Conservation (phyloP, 2,888 invertebrate genomes). For the Micoletzkya japonica region DNA sequence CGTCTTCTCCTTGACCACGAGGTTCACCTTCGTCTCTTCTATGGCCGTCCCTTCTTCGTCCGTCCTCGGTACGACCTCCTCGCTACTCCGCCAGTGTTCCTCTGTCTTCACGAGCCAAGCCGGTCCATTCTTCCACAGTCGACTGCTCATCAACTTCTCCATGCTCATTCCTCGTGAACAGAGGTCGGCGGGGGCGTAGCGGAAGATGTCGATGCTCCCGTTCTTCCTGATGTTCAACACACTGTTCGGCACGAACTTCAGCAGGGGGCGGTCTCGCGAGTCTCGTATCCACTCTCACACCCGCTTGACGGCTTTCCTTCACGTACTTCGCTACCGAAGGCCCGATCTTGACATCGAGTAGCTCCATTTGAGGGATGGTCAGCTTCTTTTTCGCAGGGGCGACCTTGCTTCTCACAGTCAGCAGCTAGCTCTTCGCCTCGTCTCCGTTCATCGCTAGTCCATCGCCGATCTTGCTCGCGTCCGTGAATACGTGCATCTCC, state of each 20-base stretch:
- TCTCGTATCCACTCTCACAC: constrained; percentile 31
- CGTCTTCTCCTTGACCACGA: too few species aligned
- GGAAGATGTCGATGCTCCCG: constrained; percentile 1
- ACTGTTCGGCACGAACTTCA: constrained; percentile 10
- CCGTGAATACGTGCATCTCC: constrained; percentile 25
- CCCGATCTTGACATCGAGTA: constrained; percentile 29
- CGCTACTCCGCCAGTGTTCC: constrained; percentile 10
- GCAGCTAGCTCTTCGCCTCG: not conserved
- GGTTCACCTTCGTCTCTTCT: too few species aligned
- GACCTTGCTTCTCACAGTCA: constrained; percentile 27
- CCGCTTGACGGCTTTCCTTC: constrained; percentile 1
- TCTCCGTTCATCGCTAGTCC: constrained; percentile 2
- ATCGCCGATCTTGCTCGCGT: constrained; percentile 22
- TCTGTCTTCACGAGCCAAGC: not conserved
- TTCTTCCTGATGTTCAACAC: not conserved
- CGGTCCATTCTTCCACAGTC: constrained; percentile 28
- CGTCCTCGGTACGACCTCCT: too few species aligned
- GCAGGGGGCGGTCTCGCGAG: not conserved
- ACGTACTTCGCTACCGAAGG: not conserved
- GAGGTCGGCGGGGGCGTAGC: constrained; percentile 60
- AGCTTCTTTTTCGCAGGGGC: constrained; percentile 12
- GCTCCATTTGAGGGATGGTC: constrained; percentile 36
- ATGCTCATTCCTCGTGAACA: constrained; percentile 44
- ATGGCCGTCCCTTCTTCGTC: too few species aligned
- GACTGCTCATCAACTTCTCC: constrained; percentile 8